phyloP scores from a whole-genome alignment of 2,888 invertebrate genomes.

The Cotesia congregata region DNA sequence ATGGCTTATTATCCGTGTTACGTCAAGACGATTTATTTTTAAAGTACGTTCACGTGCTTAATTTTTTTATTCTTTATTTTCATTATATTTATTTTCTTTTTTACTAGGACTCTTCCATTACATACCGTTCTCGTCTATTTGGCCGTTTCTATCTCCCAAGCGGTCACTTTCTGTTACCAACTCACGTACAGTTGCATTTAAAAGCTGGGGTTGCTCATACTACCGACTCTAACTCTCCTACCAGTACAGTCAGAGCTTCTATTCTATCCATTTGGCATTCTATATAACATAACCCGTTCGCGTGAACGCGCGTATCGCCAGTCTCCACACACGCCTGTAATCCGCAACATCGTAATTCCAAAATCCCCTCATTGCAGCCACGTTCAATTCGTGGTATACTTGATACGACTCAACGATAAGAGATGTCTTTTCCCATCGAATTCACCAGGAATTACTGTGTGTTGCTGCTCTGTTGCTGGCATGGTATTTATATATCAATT shows the following conservation, averaged over 20 bases:
- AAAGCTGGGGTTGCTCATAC: conserved; percentile 42
- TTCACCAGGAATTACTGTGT: conserved; percentile 17
- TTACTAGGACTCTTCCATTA: conserved; percentile 8
- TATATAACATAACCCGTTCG: conserved; percentile 24
- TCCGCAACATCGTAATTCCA: conserved; percentile 26
- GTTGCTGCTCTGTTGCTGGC: neutral
- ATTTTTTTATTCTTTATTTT: conserved; percentile 6
- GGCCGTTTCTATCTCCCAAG: conserved; percentile 6
- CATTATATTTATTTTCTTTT: neutral
- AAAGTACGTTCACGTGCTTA: conserved; percentile 44
- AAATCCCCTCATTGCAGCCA: conserved; percentile 26
- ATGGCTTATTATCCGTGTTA: conserved; percentile 43
- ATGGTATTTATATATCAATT: neutral
- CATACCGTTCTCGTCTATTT: conserved; percentile 12
- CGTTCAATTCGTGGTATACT: neutral
- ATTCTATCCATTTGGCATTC: conserved; percentile 19
- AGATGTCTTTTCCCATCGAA: conserved; percentile 20
- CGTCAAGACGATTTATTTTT: conserved; percentile 42
- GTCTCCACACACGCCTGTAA: conserved; percentile 21
- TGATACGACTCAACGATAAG: conserved; percentile 23
- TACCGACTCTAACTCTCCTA: conserved; percentile 13
- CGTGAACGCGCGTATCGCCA: conserved; percentile 27
- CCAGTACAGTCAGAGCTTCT: neutral
- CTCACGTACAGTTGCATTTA: conserved; percentile 49
- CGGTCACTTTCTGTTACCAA: conserved; percentile 30